Base-by-base conservation (phyloP, 2,797 vertebrate species). In the Loriculus beryllinus region DNA sequence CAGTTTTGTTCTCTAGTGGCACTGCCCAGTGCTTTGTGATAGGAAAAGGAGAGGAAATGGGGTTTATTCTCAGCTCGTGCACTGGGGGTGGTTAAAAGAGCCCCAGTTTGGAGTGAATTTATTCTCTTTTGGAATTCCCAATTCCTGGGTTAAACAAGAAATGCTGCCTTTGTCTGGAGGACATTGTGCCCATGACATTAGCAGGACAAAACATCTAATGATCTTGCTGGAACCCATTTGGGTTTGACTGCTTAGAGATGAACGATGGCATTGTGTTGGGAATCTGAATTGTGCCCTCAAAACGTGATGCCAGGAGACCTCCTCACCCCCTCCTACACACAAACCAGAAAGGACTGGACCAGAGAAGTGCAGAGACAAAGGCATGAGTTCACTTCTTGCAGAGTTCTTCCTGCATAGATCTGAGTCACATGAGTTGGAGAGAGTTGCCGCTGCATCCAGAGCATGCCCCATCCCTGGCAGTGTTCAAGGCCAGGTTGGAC, bases 121-220 rank as follows among this genome's bases (percentile, higher is more conserved):
- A 52, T 77, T 86, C 70, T 65, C 7, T 45, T 83, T 63, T 71
- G 62, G 77, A 93, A 62, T 42, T 48, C 57, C 84, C 22, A 86
- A 71, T 93, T 77, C 48, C 71, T 57, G 12, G 14, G 47, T 60
- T 94, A 6, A 52, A 68, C 51, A 86, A 68, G 67, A 57, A 64
- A 49, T 9, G 14, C 47, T 56, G 82, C n/a, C 15, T 86, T 88
- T 90, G 39, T 95, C 42, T 57, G 59, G 31, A 62, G 59, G 83
- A 47, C 28, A 13, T 59, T 90, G 77, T 86, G 92, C 88, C 83
- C 76, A 2, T 90, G 95, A 84, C 85, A 95, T 95, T 88, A 88
- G 29, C 74, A 77, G 90, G 77, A 95, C 95, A 95, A 95, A 95
- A 92, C 70, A 64, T 84, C 67, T 60, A 43, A 51, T 86, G 91